Evolutionary conservation across 2,113 vertebrate genomes (phyloP).

Genomic region (Malurus alboscapulatus): DNA sequence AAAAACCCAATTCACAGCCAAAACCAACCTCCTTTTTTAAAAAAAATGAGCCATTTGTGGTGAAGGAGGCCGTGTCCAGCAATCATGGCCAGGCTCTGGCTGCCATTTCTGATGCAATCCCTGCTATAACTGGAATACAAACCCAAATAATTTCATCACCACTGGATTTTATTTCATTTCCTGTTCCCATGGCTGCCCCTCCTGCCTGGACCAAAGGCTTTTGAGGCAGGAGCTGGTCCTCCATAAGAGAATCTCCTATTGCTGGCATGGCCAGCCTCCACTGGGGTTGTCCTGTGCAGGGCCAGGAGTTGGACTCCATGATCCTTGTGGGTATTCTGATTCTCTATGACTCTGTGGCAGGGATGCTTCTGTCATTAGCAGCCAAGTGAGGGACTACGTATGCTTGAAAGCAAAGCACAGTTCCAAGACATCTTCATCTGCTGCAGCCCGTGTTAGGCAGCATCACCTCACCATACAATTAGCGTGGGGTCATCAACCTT

Average conservation of each 20-base stretch:
- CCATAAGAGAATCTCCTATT: background rate
- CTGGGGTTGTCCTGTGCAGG: background rate
- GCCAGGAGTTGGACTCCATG: background rate
- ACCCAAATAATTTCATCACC: background rate
- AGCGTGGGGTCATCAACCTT: background rate
- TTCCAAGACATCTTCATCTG: background rate
- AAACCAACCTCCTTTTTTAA: fast-evolving
- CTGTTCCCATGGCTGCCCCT: background rate
- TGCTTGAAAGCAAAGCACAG: background rate
- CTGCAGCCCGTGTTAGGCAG: background rate
- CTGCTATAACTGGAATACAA: background rate
- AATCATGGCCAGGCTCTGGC: background rate
- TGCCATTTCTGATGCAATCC: background rate
- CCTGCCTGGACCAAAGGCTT: background rate
- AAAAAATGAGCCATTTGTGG: background rate
- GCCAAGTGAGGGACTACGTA: background rate
- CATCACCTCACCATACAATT: background rate
- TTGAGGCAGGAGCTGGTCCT: background rate
- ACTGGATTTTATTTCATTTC: background rate
- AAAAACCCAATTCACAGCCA: background rate
- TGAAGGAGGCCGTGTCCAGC: background rate
- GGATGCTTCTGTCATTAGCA: background rate
- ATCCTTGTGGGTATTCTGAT: background rate
- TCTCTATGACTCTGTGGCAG: background rate
- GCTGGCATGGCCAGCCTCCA: background rate